phyloP scores from a whole-genome alignment of 2,888 invertebrate species.

The Fabriciana adippe region DNA sequence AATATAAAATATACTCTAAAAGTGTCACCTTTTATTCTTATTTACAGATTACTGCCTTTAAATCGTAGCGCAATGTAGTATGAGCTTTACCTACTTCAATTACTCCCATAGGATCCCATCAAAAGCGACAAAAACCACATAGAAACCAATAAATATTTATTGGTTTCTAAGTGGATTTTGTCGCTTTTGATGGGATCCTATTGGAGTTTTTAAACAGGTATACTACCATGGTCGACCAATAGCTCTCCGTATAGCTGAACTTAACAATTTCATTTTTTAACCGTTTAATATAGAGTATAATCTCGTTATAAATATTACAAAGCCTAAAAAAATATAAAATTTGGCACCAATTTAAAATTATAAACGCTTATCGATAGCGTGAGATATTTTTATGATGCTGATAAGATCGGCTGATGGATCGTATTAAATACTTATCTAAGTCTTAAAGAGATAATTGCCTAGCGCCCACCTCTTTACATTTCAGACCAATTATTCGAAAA shows the following conservation, averaged over 20 bases:
- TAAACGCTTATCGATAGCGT: constrained; percentile 8
- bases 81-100: too few relatives aligned
- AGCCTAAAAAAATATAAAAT: background rate
- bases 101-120: too few relatives aligned
- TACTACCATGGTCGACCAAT: too few relatives aligned
- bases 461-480: background rate
- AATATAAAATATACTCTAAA: background rate
- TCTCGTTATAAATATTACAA: background rate
- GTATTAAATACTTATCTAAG: constrained; percentile 11
- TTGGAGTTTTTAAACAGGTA: too few relatives aligned
- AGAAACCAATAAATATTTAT: too few relatives aligned
- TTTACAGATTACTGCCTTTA: too few relatives aligned
- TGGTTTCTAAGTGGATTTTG: too few relatives aligned
- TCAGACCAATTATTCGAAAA: background rate
- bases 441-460: constrained; percentile 2
- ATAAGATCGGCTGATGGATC: constrained; percentile 14
- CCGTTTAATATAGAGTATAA: background rate
- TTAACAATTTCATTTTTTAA: background rate
- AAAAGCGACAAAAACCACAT: too few relatives aligned
- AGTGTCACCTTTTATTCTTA: too few relatives aligned
- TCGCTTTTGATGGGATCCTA: too few relatives aligned
- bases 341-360: constrained; percentile 25
- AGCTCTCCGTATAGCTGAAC: too few relatives aligned
- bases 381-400: background rate
- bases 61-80: too few relatives aligned